Evolutionary conservation across 2,797 vertebrate species (phyloP), one percentile per base, ranked within the genome.

Genomic region (Morus bassanus): DNA sequence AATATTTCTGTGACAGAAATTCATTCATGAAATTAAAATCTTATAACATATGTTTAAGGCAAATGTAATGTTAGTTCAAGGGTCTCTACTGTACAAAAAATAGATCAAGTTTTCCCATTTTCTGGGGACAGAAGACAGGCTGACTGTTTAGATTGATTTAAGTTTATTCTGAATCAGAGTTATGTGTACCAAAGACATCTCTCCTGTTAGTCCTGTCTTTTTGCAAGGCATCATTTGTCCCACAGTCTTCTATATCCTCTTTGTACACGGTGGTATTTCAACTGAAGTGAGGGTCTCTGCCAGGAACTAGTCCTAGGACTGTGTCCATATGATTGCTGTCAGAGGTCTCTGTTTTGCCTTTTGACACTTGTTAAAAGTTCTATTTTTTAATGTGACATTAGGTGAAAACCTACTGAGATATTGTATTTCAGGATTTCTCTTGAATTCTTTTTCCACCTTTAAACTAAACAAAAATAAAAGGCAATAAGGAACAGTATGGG

Each of bases 31-130:
- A 70, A 63, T 37, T 63, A 3, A 72, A 50, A 51, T 60, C 15
- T 90, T 64, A n/a, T 15, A 54, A n/a, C 0, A 0, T 18, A 28
- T 6, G 5, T 3, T 82, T 67, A 56, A 79, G 30, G 23, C 1
- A 85, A 81, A 61, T 70, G 27, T 81, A 35, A 65, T 28, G 13
- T 9, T 10, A 39, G 18, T 35, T 2, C 12, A 59, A 33, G 9
- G 4, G 21, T 59, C 9, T 73, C 31, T 80, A 23, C 17, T 48
- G 10, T 64, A 43, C 37, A 80, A 67, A 9, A 77, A 41, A 70
- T 23, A 53, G 9, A 39, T 45, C 4, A 48, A 45, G 2, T 35
- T 89, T 89, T 67, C 23, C 5, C 16, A 61, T 46, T 80, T 53
- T 51, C 9, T 46, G 12, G 19, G 14, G 7, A 39, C 7, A 2